A percentile compares a stretch with the other conserved stretches of the same genome.
Evolutionary conservation across 2,797 vertebrate genomes (phyloP).

Genomic region (Malurus splendens): DNA sequence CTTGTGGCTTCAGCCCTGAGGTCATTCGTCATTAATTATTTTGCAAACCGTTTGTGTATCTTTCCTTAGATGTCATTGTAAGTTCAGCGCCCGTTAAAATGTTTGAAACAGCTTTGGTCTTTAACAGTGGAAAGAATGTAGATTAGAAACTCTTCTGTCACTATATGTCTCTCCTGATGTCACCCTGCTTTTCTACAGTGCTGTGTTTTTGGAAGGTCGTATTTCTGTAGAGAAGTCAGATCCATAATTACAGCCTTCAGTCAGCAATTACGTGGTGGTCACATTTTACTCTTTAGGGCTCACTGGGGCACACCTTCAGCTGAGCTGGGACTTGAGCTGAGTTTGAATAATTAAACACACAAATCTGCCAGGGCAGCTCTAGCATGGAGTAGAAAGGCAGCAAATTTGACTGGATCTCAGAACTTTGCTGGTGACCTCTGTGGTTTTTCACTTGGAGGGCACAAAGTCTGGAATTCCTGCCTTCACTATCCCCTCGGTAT

Average conservation of each 20-base stretch:
- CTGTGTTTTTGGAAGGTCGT: slow-evolving; percentile 8
- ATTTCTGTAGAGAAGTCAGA: slow-evolving; percentile 5
- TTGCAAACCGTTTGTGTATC: background rate
- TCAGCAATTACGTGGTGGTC: background rate
- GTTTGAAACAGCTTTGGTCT: background rate
- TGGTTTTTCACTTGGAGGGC: background rate
- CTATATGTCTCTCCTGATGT: slow-evolving; percentile 42
- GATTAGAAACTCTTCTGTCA: background rate
- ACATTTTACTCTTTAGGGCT: background rate
- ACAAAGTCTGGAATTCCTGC: background rate
- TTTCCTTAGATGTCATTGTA: background rate
- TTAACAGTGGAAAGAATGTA: slow-evolving; percentile 2
- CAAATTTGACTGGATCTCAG: background rate
- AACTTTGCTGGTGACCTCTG: background rate
- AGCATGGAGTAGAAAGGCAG: background rate
- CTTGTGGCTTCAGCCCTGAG: background rate
- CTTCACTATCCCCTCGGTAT: background rate
- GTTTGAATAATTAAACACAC: background rate
- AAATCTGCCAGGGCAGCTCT: background rate
- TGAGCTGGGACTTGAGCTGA: background rate
- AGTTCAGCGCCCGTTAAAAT: background rate
- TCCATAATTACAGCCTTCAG: background rate
- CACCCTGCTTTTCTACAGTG: slow-evolving; percentile 5
- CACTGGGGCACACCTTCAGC: background rate
- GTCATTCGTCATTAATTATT: background rate